Conservation (phyloP, 2,113 vertebrate genomes). For the Alces alces region DNA sequence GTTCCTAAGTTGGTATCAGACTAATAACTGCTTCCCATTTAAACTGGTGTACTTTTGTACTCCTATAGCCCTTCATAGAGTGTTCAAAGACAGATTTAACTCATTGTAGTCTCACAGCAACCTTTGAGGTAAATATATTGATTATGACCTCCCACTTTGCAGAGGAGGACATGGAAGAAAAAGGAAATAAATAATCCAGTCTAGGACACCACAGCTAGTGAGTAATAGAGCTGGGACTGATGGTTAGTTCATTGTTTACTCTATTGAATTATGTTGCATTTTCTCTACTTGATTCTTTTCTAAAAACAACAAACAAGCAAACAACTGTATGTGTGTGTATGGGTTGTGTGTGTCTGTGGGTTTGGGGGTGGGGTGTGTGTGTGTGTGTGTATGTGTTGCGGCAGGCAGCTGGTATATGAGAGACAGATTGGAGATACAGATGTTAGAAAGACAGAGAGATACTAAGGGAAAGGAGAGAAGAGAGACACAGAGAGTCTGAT, state of each 20-base stretch:
- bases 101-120: neutral
- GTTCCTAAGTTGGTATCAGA: neutral
- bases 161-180: neutral
- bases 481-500: neutral
- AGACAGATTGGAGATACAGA: neutral
- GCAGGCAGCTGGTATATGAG: neutral
- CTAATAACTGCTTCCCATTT: neutral
- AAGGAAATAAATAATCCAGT: neutral
- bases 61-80: neutral
- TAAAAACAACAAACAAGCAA: neutral
- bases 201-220: neutral
- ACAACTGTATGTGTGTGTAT: neutral
- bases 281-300: constrained; percentile 9
- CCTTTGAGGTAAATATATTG: neutral
- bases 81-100: neutral
- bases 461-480: neutral
- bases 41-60: neutral
- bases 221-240: neutral
- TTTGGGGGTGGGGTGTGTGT: neutral
- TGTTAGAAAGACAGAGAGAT: neutral
- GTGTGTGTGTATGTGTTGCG: neutral
- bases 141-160: neutral
- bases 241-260: neutral
- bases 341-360: neutral
- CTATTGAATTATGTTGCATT: neutral